These are phyloP conservation scores for Tenebrosternarchus preto DNA, from an alignment of 2,113 vertebrate species.

Conservation along the genomic window DNA sequence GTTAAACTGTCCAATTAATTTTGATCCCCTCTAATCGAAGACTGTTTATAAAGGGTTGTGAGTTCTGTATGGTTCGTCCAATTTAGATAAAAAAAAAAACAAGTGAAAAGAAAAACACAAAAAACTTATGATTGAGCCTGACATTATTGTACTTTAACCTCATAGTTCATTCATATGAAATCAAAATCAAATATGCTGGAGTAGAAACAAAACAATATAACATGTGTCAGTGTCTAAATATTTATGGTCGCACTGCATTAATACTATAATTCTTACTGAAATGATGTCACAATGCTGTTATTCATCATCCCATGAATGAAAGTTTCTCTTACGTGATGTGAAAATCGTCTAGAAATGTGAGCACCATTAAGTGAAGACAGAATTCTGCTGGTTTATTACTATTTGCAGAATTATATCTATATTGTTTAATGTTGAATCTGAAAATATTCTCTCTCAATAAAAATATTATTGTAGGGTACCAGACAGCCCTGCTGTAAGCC, in stretches of 20 bases:
- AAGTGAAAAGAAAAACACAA: no score
- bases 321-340: neutral
- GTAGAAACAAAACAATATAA: neutral
- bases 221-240: neutral
- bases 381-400: slow-evolving; percentile 3
- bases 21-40: no score
- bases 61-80: no score
- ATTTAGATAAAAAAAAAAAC: no score
- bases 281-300: slow-evolving; percentile 59
- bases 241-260: slow-evolving; percentile 8
- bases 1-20: no score
- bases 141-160: neutral
- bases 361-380: slow-evolving; percentile 21
- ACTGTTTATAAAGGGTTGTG: no score
- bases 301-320: slow-evolving; percentile 59
- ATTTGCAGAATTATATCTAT: slow-evolving; percentile 11
- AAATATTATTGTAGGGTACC: slow-evolving; percentile 19
- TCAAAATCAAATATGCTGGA: neutral
- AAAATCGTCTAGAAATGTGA: slow-evolving; percentile 4
- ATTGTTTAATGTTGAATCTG: neutral
- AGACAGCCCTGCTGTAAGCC: slow-evolving; percentile 2
- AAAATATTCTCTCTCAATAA: slow-evolving; percentile 11
- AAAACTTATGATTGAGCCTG: neutral
- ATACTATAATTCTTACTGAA: slow-evolving; percentile 67
- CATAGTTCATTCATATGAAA: neutral